phyloP scores from a whole-genome alignment of 2,113 vertebrate genomes.

The Oenanthe oenanthe region DNA sequence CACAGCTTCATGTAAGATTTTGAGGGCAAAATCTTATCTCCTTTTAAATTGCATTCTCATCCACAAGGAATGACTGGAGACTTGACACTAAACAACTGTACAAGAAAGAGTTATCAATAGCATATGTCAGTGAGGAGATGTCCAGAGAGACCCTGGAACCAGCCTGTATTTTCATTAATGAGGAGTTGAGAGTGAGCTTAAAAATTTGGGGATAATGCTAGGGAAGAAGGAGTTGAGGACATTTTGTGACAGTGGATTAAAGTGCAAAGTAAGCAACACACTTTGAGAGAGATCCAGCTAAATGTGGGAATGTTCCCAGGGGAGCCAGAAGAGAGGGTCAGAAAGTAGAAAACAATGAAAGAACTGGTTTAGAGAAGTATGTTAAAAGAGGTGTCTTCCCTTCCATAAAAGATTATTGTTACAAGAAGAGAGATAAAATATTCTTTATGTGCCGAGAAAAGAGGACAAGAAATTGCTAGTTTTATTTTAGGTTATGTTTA shows the following conservation, averaged over 20 bases:
- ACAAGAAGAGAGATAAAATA: neutral
- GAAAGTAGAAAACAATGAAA: neutral
- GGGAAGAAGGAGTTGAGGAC: neutral
- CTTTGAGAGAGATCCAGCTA: neutral
- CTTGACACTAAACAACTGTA: conserved; percentile 11
- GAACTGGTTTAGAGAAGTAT: neutral
- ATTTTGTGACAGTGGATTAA: neutral
- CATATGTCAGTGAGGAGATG: conserved; percentile 8
- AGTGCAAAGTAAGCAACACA: neutral
- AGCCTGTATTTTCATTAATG: conserved; percentile 36
- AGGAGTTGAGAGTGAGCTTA: neutral
- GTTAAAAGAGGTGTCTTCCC: neutral
- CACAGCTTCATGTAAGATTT: neutral
- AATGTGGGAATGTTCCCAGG: neutral
- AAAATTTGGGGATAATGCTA: neutral
- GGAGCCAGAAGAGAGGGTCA: neutral
- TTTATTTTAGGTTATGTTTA: neutral
- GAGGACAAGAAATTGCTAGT: neutral
- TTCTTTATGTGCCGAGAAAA: neutral
- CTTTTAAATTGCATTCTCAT: conserved; percentile 38
- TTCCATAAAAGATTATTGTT: neutral
- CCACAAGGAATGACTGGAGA: neutral
- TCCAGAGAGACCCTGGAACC: conserved; percentile 11
- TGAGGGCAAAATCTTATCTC: neutral
- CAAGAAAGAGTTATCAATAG: neutral